Conservation (phyloP, 2,113 vertebrate species). For the Microcebus jonahi region DNA sequence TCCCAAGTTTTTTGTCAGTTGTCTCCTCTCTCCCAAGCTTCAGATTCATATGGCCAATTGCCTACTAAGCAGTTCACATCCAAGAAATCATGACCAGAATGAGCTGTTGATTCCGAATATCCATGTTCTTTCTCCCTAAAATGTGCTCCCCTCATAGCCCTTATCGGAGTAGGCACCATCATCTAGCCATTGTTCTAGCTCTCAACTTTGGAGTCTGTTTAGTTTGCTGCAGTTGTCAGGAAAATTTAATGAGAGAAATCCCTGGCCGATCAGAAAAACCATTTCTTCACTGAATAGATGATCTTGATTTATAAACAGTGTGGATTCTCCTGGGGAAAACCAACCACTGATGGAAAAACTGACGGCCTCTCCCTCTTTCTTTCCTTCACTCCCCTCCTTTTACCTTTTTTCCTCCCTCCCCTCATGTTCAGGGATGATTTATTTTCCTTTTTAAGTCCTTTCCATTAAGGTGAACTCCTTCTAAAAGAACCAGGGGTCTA, state of each 20-base stretch:
- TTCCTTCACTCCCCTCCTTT: not conserved
- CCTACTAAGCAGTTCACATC: not conserved
- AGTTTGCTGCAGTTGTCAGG: conserved; percentile 32
- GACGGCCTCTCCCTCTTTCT: not conserved
- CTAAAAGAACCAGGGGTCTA: not conserved
- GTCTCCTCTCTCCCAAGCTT: not conserved
- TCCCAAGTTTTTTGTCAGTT: not conserved
- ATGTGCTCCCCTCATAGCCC: not conserved
- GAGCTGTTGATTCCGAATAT: not conserved
- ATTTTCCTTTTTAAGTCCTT: conserved; percentile 55
- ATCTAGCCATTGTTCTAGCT: not conserved
- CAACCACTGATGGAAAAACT: not conserved
- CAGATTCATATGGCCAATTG: not conserved
- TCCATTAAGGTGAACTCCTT: not conserved
- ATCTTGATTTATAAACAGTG: not conserved
- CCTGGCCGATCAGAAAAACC: conserved; percentile 54
- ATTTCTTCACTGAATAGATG: conserved; percentile 34
- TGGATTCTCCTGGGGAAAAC: conserved; percentile 59
- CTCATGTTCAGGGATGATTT: conserved; percentile 39
- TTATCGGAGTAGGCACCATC: not conserved
- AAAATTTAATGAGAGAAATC: conserved; percentile 60
- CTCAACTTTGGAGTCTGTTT: not conserved
- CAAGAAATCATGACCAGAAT: too few species aligned
- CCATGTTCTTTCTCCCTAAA: not conserved
- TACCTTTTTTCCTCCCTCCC: not conserved